Percentiles rank a stretch among this genome's conserved stretches.
Evolutionary conservation across 2,888 invertebrate genomes (phyloP).

Genomic region (Polyommatus iphigenia): DNA sequence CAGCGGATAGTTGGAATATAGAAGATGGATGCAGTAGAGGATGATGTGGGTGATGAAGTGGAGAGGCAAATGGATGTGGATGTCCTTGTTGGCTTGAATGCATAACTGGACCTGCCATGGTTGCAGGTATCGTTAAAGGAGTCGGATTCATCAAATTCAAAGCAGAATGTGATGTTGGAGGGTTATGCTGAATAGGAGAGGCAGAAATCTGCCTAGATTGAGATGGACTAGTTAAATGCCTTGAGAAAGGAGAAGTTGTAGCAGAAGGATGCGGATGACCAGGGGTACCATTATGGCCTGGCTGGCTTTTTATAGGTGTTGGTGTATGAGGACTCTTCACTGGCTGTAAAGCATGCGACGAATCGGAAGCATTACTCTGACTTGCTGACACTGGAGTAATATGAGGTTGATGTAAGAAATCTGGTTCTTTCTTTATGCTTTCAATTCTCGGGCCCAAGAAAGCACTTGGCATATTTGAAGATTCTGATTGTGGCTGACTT

Average conservation of each 20-base stretch:
- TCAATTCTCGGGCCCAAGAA: slow-evolving; percentile 85
- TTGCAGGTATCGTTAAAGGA: slow-evolving; percentile 82
- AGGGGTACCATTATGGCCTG: slow-evolving; percentile 64
- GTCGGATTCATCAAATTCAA: slow-evolving; percentile 81
- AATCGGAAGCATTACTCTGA: slow-evolving; percentile 67
- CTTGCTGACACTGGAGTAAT: slow-evolving; percentile 76
- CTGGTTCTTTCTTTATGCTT: slow-evolving; percentile 88
- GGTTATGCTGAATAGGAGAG: slow-evolving; percentile 69
- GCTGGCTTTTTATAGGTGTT: slow-evolving; percentile 76
- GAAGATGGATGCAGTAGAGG: slow-evolving; percentile 83
- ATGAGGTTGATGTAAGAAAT: slow-evolving; percentile 77
- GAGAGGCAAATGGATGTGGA: slow-evolving; percentile 83
- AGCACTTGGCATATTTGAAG: slow-evolving; percentile 71
- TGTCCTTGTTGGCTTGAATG: slow-evolving; percentile 88
- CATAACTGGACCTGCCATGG: slow-evolving; percentile 85
- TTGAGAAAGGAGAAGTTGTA: slow-evolving; percentile 74
- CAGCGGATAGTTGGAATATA: slow-evolving; percentile 80
- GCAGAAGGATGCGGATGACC: slow-evolving; percentile 68
- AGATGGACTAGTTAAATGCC: slow-evolving; percentile 74
- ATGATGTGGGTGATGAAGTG: slow-evolving; percentile 87
- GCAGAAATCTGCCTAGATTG: slow-evolving; percentile 74
- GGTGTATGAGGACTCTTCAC: slow-evolving; percentile 79
- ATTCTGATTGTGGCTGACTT: slow-evolving; percentile 73
- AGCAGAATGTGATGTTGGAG: slow-evolving; percentile 81
- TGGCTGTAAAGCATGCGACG: slow-evolving; percentile 75